Evolutionary conservation across 2,113 vertebrate species (phyloP), one percentile per base, ranked within the genome.

Genomic region (Illadopsis cleaveri): DNA sequence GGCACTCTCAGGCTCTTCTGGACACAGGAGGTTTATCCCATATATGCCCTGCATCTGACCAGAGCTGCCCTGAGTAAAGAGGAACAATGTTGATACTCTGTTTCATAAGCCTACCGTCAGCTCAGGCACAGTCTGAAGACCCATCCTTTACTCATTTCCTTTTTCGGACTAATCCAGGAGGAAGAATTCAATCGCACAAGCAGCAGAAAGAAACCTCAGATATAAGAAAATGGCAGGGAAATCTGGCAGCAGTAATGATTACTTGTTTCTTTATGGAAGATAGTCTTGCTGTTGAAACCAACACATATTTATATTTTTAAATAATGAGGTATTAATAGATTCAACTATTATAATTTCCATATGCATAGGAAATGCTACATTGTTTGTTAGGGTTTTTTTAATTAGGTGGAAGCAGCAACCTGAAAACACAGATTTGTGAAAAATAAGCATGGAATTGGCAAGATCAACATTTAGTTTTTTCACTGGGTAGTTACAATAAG

Each of bases 31-130:
- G 10, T 12, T 6, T n/a, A 35, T 20, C 12, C 9, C 38, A 24
- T 30, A 44, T 0, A 1, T 5, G 0, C 2, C 7, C 25, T 45
- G 6, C 3, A 45, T 54, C 31, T 5, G 12, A 35, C 40, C 50
- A 35, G 31, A 37, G 50, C 27, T 70, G 45, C 42, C 45, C 35
- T 47, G 28, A 73, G 20, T 42, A 28, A 65, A 73, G 56, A 80
- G 58, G 47, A 89, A 70, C 37, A 37, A 56, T 8, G 51, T 0
- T 54, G 20, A 70, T 65, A 54, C 1, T 65, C 48, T 42, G 24
- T 79, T 86, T 91, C 61, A 30, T 12, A 48, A 57, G 33, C 44
- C 33, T 77, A 42, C 66, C 24, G 61, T 40, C 25, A 83, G 45
- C 31, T 0, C 1, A 35, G 45, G 28, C 54, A 30, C 12, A 47